These are phyloP conservation scores for Eurois occulta DNA, from an alignment of 2,888 invertebrate genomes.

Conservation along the genomic window DNA sequence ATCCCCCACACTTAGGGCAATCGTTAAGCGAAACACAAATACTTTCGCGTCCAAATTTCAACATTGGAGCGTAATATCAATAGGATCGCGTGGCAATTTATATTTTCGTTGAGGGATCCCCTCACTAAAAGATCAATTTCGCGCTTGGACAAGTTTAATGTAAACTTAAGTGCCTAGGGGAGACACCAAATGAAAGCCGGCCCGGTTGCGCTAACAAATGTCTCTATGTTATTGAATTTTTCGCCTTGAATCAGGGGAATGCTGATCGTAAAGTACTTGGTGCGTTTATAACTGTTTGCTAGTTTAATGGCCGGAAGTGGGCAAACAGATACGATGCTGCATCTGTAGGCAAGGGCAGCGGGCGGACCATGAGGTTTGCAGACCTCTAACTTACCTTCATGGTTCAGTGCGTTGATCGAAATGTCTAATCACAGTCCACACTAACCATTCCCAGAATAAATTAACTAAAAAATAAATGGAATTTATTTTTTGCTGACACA, in stretches of 20 bases:
- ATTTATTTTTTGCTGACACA: background rate
- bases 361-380: background rate
- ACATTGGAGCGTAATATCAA: conserved; percentile 81
- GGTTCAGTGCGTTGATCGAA: background rate
- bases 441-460: background rate
- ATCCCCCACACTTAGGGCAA: conserved; percentile 52
- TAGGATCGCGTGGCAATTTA: conserved; percentile 85
- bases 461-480: background rate
- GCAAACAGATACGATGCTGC: conserved; percentile 26
- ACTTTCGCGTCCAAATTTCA: conserved; percentile 69
- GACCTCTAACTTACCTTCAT: background rate
- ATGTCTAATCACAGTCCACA: background rate
- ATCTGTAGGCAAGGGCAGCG: conserved; percentile 2
- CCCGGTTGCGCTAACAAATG: conserved; percentile 84
- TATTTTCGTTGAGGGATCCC: conserved; percentile 86
- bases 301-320: conserved; percentile 43
- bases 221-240: conserved; percentile 87
- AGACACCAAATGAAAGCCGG: conserved; percentile 85
- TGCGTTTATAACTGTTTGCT: conserved; percentile 56
- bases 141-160: conserved; percentile 89
- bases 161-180: conserved; percentile 89
- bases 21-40: conserved; percentile 65
- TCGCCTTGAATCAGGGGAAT: conserved; percentile 73
- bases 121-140: conserved; percentile 90
- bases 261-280: conserved; percentile 68